A percentile compares a stretch with the other conserved stretches of the same genome.
Evolutionary conservation across 2,888 invertebrate genomes (phyloP).

Genomic region (Ochropleura leucogaster): DNA sequence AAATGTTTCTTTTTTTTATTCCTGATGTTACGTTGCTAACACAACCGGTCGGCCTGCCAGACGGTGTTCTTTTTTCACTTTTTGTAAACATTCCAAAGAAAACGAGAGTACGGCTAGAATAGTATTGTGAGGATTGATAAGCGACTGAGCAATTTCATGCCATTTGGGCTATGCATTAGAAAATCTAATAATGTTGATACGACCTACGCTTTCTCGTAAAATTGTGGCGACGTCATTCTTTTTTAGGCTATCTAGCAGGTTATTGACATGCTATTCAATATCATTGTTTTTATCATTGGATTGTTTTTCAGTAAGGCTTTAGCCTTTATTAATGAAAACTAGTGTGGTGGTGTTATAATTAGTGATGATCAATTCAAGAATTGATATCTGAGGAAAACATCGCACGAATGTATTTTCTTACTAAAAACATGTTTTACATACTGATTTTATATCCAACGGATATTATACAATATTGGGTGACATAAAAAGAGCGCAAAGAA

Average conservation of each 20-base stretch:
- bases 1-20: constrained; percentile 66
- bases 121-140: constrained; percentile 71
- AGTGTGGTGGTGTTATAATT: background rate
- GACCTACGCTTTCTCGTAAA: constrained; percentile 76
- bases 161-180: constrained; percentile 71
- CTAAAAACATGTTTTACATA: background rate
- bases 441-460: background rate
- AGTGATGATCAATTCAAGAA: constrained; percentile 5
- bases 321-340: background rate
- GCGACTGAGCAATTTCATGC: constrained; percentile 77
- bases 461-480: constrained; percentile 37
- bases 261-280: constrained; percentile 7
- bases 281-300: background rate
- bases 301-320: background rate
- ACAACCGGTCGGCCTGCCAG: constrained; percentile 64
- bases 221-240: constrained; percentile 40
- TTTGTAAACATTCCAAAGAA: constrained; percentile 77
- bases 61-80: constrained; percentile 58
- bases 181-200: constrained; percentile 68
- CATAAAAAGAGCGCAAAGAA: constrained; percentile 14
- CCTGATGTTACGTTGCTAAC: constrained; percentile 67
- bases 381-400: background rate
- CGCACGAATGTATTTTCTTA: background rate
- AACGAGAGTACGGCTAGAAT: constrained; percentile 71
- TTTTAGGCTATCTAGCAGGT: constrained; percentile 13